Evolutionary conservation across 2,888 invertebrate species (phyloP).

Genomic region (Drosophila pseudotalamancana): DNA sequence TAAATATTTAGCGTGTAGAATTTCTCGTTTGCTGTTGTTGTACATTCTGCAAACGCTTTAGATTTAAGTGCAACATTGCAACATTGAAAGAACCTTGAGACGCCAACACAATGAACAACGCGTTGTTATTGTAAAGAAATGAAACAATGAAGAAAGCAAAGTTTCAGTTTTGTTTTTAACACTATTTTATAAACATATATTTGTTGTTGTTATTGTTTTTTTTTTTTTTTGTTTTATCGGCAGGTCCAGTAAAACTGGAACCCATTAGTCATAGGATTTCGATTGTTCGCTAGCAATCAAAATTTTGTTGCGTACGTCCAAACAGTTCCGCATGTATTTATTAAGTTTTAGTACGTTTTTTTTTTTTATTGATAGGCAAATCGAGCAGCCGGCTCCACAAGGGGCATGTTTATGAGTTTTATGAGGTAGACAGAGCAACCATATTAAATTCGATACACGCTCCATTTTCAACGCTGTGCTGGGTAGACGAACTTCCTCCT

Average conservation of each 20-base stretch:
- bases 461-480: constrained; percentile 58
- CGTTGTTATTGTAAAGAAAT: constrained; percentile 27
- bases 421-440: constrained; percentile 39
- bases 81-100: constrained; percentile 53
- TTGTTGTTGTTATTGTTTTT: background rate
- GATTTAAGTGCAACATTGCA: constrained; percentile 37
- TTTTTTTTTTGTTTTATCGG: background rate
- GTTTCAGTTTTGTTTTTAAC: constrained; percentile 8
- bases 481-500: constrained; percentile 63
- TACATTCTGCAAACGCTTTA: constrained; percentile 33
- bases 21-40: constrained; percentile 17
- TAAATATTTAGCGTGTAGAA: constrained; percentile 13
- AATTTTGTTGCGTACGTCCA: constrained; percentile 3
- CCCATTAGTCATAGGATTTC: constrained; percentile 17
- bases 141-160: constrained; percentile 22
- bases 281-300: background rate
- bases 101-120: constrained; percentile 30
- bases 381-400: constrained; percentile 27
- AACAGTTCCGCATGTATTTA: constrained; percentile 42
- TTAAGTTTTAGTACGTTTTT: constrained; percentile 31
- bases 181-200: background rate
- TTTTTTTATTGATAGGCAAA: constrained; percentile 38
- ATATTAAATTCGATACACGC: constrained; percentile 70
- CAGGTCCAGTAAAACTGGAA: background rate
- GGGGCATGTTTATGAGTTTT: constrained; percentile 47